Conservation (phyloP, 2,113 vertebrate species). For the Poecile atricapillus region DNA sequence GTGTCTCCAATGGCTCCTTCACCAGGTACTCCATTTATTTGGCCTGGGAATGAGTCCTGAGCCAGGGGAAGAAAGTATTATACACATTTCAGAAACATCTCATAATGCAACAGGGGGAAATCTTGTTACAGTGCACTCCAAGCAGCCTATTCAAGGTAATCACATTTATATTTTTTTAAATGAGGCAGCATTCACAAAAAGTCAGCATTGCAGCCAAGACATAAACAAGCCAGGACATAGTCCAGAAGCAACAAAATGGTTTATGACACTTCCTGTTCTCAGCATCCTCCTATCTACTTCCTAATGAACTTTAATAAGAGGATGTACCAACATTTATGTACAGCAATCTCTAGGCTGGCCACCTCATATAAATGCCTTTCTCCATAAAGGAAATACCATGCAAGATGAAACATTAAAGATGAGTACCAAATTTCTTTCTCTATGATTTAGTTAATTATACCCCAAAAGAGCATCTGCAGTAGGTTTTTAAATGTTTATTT, state of each 20-base stretch:
- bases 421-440: background rate
- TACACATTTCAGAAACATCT: background rate
- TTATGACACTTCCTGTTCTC: constrained; percentile 26
- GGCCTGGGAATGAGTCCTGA: background rate
- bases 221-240: constrained; percentile 9
- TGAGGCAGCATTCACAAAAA: background rate
- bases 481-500: background rate
- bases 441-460: background rate
- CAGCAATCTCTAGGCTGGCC: background rate
- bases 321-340: background rate
- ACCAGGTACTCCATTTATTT: background rate
- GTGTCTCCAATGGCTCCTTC: background rate
- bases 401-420: background rate
- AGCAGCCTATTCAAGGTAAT: background rate
- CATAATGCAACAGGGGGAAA: background rate
- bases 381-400: background rate
- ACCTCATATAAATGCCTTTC: background rate
- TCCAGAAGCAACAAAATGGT: constrained; percentile 43
- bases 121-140: constrained; percentile 28
- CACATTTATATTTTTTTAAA: constrained; percentile 37
- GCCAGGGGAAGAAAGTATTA: background rate
- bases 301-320: constrained; percentile 9
- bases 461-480: background rate
- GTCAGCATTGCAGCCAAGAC: background rate
- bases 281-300: background rate